Evolutionary conservation across 2,888 invertebrate species (phyloP).

Genomic region (Drosophila antonietae): DNA sequence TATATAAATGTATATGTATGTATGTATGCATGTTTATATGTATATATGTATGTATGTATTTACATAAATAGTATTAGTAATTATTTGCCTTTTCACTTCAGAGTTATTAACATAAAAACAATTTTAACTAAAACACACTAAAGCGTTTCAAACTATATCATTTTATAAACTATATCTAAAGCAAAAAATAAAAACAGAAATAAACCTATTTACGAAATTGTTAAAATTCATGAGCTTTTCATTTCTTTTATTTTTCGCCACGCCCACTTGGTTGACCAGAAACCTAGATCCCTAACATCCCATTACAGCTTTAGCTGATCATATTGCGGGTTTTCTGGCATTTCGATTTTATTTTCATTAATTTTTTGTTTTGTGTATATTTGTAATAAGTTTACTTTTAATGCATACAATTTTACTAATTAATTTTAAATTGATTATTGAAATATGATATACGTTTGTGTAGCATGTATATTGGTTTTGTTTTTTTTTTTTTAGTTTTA

Average conservation of each 20-base stretch:
- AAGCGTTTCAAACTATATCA: slow-evolving; percentile 63
- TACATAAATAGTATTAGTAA: slow-evolving; percentile 41
- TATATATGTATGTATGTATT: slow-evolving; percentile 31
- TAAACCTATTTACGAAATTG: slow-evolving; percentile 25
- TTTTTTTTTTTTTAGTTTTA: not conserved
- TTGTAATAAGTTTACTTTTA: slow-evolving; percentile 48
- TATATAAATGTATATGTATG: not conserved
- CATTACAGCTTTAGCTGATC: not conserved
- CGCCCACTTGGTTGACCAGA: slow-evolving; percentile 17
- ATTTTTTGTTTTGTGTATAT: slow-evolving; percentile 27
- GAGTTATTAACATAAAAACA: slow-evolving; percentile 58
- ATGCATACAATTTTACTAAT: slow-evolving; percentile 73
- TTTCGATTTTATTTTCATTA: slow-evolving; percentile 18
- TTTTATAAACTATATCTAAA: slow-evolving; percentile 37
- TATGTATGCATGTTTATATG: not conserved
- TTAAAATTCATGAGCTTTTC: slow-evolving; percentile 20
- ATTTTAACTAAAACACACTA: slow-evolving; percentile 64
- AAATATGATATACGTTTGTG: slow-evolving; percentile 59
- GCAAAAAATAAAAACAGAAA: slow-evolving; percentile 16
- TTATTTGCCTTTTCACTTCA: slow-evolving; percentile 73
- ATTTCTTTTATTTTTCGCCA: not conserved
- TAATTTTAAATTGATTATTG: slow-evolving; percentile 64
- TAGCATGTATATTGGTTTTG: slow-evolving; percentile 42
- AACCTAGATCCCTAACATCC: slow-evolving; percentile 16
- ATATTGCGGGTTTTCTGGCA: slow-evolving; percentile 19